Conservation (phyloP, 2,888 invertebrate species). For the Mystacides longicornis region DNA sequence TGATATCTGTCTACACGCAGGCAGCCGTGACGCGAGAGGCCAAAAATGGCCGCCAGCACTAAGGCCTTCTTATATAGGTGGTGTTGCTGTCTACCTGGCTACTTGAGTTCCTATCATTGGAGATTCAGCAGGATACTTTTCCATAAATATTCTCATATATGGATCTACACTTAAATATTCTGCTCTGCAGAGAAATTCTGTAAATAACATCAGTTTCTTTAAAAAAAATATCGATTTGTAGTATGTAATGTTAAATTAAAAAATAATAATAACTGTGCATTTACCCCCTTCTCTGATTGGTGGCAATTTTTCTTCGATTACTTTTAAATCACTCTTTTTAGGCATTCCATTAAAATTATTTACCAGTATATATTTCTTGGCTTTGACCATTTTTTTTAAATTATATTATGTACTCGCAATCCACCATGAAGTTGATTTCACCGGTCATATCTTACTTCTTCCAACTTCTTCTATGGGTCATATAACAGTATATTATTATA, state of each 20-base stretch:
- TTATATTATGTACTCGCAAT: too few relatives aligned
- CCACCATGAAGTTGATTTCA: too few relatives aligned
- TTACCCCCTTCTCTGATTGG: slow-evolving; percentile 61
- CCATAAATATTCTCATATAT: slow-evolving; percentile 48
- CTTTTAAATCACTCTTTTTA: slow-evolving; percentile 54
- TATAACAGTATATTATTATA: too few relatives aligned
- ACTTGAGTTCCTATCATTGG: slow-evolving; percentile 64
- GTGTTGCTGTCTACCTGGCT: slow-evolving; percentile 59
- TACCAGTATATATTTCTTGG: slow-evolving; percentile 58
- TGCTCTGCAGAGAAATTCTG: slow-evolving; percentile 59
- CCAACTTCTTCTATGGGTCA: too few relatives aligned
- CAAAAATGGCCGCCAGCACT: too few relatives aligned
- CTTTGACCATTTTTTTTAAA: slow-evolving; percentile 38
- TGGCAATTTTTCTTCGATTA: slow-evolving; percentile 61
- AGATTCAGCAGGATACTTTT: slow-evolving; percentile 37
- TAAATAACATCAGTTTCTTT: too few relatives aligned
- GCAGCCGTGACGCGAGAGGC: too few relatives aligned
- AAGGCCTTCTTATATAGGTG: too few relatives aligned
- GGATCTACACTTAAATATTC: slow-evolving; percentile 65
- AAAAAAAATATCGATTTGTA: too few relatives aligned
- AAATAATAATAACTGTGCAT: slow-evolving; percentile 15
- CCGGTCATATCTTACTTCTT: too few relatives aligned
- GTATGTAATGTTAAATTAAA: neutral
- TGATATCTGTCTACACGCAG: too few relatives aligned
- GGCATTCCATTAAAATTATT: slow-evolving; percentile 62